phyloP scores from a whole-genome alignment of 2,888 invertebrate genomes.

The Arrhopalites spinosus region DNA sequence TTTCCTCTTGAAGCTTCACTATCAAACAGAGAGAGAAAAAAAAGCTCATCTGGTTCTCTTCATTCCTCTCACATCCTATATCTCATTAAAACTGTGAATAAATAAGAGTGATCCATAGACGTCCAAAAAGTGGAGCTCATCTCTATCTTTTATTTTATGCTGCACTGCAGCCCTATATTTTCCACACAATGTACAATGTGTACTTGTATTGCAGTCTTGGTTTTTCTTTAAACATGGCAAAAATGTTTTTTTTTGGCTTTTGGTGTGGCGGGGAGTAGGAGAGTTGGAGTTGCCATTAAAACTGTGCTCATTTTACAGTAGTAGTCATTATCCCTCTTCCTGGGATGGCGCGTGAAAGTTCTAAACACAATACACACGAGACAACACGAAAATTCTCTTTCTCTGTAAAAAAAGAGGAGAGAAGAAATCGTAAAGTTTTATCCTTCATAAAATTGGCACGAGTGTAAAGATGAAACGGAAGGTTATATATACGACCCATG shows the following conservation, averaged over 20 bases:
- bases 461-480: too few relatives aligned
- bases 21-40: slow-evolving; percentile 6
- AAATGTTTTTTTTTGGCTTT: not conserved
- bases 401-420: not conserved
- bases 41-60: slow-evolving; percentile 26
- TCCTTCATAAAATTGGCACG: slow-evolving; percentile 31
- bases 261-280: not conserved
- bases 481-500: too few relatives aligned
- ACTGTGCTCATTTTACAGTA: slow-evolving; percentile 10
- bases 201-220: not conserved
- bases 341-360: not conserved
- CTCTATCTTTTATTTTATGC: slow-evolving; percentile 10
- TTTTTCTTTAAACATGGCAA: not conserved
- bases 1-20: not conserved
- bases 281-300: slow-evolving; percentile 1
- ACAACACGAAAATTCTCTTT: not conserved
- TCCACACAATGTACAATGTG: not conserved
- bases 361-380: slow-evolving; percentile 5
- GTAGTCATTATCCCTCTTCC: slow-evolving; percentile 21
- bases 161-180: not conserved
- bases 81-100: slow-evolving; percentile 55
- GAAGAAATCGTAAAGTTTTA: slow-evolving; percentile 28
- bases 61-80: slow-evolving; percentile 56
- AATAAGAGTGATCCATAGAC: slow-evolving; percentile 41
- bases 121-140: slow-evolving; percentile 20